A percentile compares a stretch with the other conserved stretches of the same genome.
Evolutionary conservation across 2,888 invertebrate species (phyloP).

Genomic region (Chloroclystis v-ata): DNA sequence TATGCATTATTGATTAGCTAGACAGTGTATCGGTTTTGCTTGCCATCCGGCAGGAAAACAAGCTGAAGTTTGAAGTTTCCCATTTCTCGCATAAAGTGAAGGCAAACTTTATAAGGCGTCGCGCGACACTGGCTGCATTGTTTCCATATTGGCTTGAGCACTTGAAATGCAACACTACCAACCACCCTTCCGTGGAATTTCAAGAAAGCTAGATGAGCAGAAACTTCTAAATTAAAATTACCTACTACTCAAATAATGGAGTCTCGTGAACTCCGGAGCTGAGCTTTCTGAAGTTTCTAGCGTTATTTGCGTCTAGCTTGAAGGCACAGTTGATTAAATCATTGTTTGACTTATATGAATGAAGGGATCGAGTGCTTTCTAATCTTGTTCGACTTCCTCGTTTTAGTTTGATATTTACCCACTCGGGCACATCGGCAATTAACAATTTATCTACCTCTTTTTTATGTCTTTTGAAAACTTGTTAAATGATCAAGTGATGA

Average conservation of each 20-base stretch:
- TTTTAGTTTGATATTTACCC: no score
- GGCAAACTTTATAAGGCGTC: conserved; percentile 53
- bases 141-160: conserved; percentile 61
- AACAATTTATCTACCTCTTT: no score
- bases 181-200: conserved; percentile 24
- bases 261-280: conserved; percentile 11
- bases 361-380: neutral
- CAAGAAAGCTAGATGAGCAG: conserved; percentile 31
- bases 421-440: no score
- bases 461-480: no score
- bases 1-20: conserved; percentile 42
- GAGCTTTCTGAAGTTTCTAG: conserved; percentile 3
- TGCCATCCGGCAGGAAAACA: conserved; percentile 38
- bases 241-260: conserved; percentile 22
- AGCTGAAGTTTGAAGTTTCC: conserved; percentile 38
- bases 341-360: neutral
- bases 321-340: conserved; percentile 1
- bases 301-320: conserved; percentile 2
- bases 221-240: conserved; percentile 36
- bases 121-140: conserved; percentile 54
- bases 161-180: conserved; percentile 53
- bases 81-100: conserved; percentile 42
- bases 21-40: conserved; percentile 35
- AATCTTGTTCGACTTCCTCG: no score
- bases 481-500: no score